A percentile compares a stretch with the other conserved stretches of the same genome.
These are phyloP conservation scores for Lepidurus couesii DNA, from an alignment of 1,140 invertebrate species.

Conservation along the genomic window DNA sequence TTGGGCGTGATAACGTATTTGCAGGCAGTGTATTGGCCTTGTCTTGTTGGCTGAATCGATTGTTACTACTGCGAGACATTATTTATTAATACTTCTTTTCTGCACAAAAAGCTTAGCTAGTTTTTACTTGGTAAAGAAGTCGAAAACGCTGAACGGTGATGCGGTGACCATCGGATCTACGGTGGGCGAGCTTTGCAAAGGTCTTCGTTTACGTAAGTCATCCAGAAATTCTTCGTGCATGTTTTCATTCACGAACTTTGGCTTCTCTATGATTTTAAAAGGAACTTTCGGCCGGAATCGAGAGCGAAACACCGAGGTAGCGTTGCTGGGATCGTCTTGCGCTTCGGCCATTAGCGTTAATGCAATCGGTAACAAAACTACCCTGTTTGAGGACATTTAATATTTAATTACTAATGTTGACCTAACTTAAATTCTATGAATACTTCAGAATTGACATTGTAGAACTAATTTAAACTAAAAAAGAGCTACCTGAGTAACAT, in stretches of 20 bases:
- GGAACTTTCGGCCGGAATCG: neutral
- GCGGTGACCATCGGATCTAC: neutral
- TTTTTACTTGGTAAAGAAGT: neutral
- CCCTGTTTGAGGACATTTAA: neutral
- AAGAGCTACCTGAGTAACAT: too few relatives aligned
- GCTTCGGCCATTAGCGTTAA: neutral
- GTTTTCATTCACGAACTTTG: neutral
- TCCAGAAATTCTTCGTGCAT: neutral
- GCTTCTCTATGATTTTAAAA: neutral
- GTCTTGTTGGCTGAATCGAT: neutral
- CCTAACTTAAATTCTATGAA: too few relatives aligned
- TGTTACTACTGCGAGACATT: neutral
- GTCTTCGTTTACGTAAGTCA: neutral
- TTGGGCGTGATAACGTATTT: too few relatives aligned
- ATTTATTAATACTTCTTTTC: neutral
- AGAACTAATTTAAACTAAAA: too few relatives aligned
- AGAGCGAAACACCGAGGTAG: neutral
- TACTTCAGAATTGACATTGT: too few relatives aligned
- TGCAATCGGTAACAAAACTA: neutral
- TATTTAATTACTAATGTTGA: too few relatives aligned
- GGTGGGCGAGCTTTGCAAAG: neutral
- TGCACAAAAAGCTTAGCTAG: too few relatives aligned
- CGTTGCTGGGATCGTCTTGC: neutral
- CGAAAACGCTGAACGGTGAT: neutral
- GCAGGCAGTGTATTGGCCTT: too few relatives aligned